Conservation (phyloP, 1,140 invertebrate species). For the Propsilocerus akamusi region DNA sequence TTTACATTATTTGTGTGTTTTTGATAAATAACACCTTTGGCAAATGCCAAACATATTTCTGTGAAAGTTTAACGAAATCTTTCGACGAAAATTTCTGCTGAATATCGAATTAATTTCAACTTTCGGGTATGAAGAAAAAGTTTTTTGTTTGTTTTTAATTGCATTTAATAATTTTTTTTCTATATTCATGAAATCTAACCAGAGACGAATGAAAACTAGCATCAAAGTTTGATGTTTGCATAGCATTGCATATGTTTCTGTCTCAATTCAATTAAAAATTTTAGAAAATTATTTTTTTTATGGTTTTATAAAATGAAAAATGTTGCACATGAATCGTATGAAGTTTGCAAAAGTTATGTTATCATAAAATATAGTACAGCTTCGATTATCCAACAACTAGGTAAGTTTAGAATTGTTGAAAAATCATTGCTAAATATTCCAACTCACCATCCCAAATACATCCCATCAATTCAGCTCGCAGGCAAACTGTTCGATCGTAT, state of each 20-base stretch:
- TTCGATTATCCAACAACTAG: not conserved
- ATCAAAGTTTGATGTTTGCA: not conserved
- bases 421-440: slow-evolving; percentile 12
- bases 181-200: no score
- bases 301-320: not conserved
- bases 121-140: no score
- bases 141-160: no score
- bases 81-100: no score
- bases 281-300: no score
- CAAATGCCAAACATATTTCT: no score
- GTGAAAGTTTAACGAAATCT: no score
- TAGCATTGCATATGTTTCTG: not conserved
- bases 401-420: not conserved
- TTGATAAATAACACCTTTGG: not conserved
- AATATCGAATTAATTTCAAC: no score
- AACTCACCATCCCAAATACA: slow-evolving; percentile 72
- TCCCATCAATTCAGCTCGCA: slow-evolving; percentile 79
- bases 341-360: not conserved
- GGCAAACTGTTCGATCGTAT: slow-evolving; percentile 76
- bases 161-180: no score
- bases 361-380: not conserved
- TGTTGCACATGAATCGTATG: not conserved
- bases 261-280: slow-evolving; percentile 2
- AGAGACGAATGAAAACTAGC: no score
- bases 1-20: no score